A percentile compares a stretch with the other conserved stretches of the same genome.
These are phyloP conservation scores for Nephila pilipes DNA, from an alignment of 1,140 invertebrate genomes.

Conservation along the genomic window DNA sequence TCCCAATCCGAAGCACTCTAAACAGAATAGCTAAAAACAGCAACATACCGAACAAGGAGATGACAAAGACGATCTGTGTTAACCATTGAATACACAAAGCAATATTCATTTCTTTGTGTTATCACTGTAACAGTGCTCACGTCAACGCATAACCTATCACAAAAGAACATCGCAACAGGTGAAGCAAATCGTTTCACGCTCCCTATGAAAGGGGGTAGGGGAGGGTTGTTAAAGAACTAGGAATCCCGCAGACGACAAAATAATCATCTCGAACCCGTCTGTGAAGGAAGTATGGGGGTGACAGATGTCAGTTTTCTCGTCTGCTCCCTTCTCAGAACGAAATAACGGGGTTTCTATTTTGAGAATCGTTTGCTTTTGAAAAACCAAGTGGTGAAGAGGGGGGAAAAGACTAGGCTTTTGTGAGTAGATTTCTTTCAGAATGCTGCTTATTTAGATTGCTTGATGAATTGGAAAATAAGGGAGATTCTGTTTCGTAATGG, in stretches of 20 bases:
- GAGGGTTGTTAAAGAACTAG: slow-evolving; percentile 20
- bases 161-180: slow-evolving; percentile 56
- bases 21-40: background rate
- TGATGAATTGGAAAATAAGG: background rate
- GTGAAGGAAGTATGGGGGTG: slow-evolving; percentile 36
- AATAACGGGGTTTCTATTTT: slow-evolving; percentile 29
- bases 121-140: background rate
- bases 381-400: background rate
- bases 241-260: slow-evolving; percentile 60
- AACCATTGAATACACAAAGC: slow-evolving; percentile 14
- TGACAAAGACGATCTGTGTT: background rate
- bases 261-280: slow-evolving; percentile 60
- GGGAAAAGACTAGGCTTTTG: background rate
- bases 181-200: slow-evolving; percentile 55
- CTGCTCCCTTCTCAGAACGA: slow-evolving; percentile 5
- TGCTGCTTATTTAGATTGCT: background rate
- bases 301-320: slow-evolving; percentile 62
- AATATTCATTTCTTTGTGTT: slow-evolving; percentile 7
- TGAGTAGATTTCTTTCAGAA: background rate
- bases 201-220: background rate
- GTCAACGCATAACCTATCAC: background rate
- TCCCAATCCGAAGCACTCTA: background rate
- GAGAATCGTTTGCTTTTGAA: slow-evolving; percentile 23
- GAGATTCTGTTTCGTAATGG: background rate
- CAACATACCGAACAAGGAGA: background rate